Conservation (phyloP, 2,888 invertebrate genomes). For the Netelia inedita region DNA sequence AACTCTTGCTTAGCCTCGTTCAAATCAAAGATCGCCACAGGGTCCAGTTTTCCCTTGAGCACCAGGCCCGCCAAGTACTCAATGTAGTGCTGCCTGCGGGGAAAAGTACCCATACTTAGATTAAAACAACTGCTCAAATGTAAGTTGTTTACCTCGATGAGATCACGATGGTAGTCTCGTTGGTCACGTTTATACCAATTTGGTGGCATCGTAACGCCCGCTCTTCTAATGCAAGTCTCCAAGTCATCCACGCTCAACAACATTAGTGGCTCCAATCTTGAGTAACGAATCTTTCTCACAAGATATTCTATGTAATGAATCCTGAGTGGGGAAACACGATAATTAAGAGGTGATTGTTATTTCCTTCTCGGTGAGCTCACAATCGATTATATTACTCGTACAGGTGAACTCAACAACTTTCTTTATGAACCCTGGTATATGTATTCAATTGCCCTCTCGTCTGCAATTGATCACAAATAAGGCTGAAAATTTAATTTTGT, state of each 20-base stretch:
- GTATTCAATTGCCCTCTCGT: no score
- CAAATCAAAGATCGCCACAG: slow-evolving; percentile 94
- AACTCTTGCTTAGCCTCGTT: slow-evolving; percentile 95
- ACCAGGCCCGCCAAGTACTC: slow-evolving; percentile 97
- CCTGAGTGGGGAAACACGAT: slow-evolving; percentile 86
- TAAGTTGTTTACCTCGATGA: slow-evolving; percentile 85
- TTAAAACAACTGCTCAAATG: slow-evolving; percentile 64
- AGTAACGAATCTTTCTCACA: slow-evolving; percentile 90
- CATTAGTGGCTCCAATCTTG: slow-evolving; percentile 91
- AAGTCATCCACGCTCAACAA: slow-evolving; percentile 93
- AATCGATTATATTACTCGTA: background rate
- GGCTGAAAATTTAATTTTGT: no score
- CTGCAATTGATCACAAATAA: no score
- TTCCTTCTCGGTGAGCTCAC: background rate
- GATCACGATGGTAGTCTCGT: slow-evolving; percentile 85
- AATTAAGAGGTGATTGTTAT: slow-evolving; percentile 2
- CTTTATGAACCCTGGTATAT: no score
- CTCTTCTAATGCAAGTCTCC: slow-evolving; percentile 92
- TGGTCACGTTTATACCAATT: slow-evolving; percentile 90
- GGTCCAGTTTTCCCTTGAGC: slow-evolving; percentile 94
- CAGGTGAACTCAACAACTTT: no score
- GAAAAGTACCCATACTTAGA: slow-evolving; percentile 84
- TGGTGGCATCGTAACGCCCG: slow-evolving; percentile 90
- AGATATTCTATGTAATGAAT: slow-evolving; percentile 96
- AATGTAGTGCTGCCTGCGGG: slow-evolving; percentile 95